Conservation (phyloP, 2,888 invertebrate species). For the Myopa testacea region DNA sequence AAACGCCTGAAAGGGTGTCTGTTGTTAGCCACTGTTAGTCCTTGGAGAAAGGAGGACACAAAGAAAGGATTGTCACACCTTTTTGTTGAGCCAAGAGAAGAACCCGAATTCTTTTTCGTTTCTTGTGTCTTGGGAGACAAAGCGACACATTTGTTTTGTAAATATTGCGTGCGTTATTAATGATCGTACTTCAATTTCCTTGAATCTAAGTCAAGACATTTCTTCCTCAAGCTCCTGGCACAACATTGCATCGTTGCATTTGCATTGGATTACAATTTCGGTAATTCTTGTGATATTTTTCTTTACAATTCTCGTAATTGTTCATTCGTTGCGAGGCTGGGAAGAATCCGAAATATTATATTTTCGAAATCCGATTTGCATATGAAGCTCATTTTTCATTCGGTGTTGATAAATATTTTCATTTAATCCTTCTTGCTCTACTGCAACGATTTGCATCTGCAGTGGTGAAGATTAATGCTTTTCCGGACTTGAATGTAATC, state of each 20-base stretch:
- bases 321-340: background rate
- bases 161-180: slow-evolving; percentile 68
- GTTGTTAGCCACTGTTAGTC: background rate
- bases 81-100: slow-evolving; percentile 34
- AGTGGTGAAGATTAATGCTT: slow-evolving; percentile 50
- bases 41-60: slow-evolving; percentile 5
- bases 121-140: slow-evolving; percentile 49
- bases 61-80: slow-evolving; percentile 56
- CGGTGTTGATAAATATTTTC: slow-evolving; percentile 53
- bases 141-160: slow-evolving; percentile 68
- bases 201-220: background rate
- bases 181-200: slow-evolving; percentile 48
- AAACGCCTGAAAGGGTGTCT: background rate
- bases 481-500: slow-evolving; percentile 45
- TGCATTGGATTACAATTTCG: slow-evolving; percentile 36
- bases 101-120: background rate
- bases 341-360: background rate
- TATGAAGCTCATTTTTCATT: slow-evolving; percentile 52
- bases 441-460: slow-evolving; percentile 42
- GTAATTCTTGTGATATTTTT: slow-evolving; percentile 13
- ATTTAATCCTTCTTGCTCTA: slow-evolving; percentile 21
- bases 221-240: background rate
- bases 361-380: slow-evolving; percentile 47
- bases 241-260: slow-evolving; percentile 1
- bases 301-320: background rate